phyloP scores from a whole-genome alignment of 2,888 invertebrate species.

The Proisotoma minuta region DNA sequence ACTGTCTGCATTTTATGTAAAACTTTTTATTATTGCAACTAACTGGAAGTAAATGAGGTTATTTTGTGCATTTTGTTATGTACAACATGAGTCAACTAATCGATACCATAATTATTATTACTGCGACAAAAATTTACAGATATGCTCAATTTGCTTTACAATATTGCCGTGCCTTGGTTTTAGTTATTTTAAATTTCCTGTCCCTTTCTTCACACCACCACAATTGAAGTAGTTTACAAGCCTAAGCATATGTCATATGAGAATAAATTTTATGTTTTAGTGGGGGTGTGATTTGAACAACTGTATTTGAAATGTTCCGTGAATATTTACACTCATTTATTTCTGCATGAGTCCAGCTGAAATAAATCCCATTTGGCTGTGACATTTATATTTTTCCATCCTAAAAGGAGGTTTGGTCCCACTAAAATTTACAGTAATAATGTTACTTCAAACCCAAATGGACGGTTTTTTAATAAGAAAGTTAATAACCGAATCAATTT shows the following conservation, averaged over 20 bases:
- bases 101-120: conserved; percentile 11
- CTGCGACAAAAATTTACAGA: conserved; percentile 27
- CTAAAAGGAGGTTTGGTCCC: background rate
- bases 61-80: background rate
- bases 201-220: background rate
- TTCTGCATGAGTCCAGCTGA: conserved; percentile 19
- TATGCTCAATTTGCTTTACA: conserved; percentile 45
- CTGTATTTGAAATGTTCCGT: background rate
- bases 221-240: background rate
- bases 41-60: background rate
- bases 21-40: background rate
- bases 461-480: too few species aligned
- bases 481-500: background rate
- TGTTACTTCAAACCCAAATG: too few species aligned
- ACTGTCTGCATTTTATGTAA: background rate
- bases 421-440: background rate
- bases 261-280: too few species aligned
- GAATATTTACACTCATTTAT: conserved; percentile 17
- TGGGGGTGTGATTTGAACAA: background rate
- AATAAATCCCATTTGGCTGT: background rate
- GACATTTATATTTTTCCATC: background rate
- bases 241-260: background rate
- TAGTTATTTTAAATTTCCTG: background rate
- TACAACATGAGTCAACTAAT: background rate
- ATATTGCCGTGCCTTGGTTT: background rate